Evolutionary conservation across 1,140 invertebrate species (phyloP), one percentile per base, ranked within the genome.

Genomic region (honey bee (Apis mellifera)): DNA sequence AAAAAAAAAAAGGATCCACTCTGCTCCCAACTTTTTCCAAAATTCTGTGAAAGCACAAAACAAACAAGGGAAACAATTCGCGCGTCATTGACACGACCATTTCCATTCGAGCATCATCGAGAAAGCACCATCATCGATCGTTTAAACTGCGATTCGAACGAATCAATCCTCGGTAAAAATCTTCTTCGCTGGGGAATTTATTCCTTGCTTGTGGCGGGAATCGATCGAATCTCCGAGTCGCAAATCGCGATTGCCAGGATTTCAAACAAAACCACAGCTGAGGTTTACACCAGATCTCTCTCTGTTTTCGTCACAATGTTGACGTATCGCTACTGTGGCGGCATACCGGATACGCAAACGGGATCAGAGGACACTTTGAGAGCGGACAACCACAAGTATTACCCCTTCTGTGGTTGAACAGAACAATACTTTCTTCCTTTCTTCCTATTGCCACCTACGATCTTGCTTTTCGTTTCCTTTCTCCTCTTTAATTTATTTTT

Each of bases 301-400:
- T 15, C 50, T 59, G 52, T 54, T 71, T 52, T 52, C 65, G 60
- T 50, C 76, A 72, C 68, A 55, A 72, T 69, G 77, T 69, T 69
- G 82, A 74, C 77, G 82, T 57, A 80, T 69, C 77, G 76, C 9
- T n/a, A n/a, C n/a, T 52, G 32, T 55, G 76, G 32, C 32, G 68
- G 68, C 76, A 72, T 32, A 59, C 55, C 60, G 77, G 62, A 60
- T 73, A 84, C 55, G 82, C 82, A 74, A 84, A 84, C 82, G 26
- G n/a, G 69, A 79, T 73, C 82, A 17, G 42, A 12, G 59, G 32
- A 50, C 82, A 79, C 65, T 82, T 79, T 52, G 69, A n/a, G 32
- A 48, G 26, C 57, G 82, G 50, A 62, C 65, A 55, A 83, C 81
- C 76, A 32, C 59, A 19, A n/a, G n/a, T n/a, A n/a, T n/a, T n/a